Evolutionary conservation across 1,140 invertebrate genomes (phyloP).

Genomic region (Antheraea mylitta): DNA sequence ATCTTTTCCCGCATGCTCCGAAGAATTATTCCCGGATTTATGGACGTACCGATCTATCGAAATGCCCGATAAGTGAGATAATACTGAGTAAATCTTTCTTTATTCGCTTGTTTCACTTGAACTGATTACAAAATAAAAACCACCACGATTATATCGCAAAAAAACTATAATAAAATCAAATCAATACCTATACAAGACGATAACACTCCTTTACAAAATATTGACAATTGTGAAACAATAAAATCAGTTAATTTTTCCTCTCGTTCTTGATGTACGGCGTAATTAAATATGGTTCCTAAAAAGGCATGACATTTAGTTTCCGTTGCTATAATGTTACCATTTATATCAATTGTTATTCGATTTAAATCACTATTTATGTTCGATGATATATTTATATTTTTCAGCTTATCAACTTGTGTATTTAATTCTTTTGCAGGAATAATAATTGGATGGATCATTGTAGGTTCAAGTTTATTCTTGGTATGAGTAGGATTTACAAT

Average conservation of each 20-base stretch:
- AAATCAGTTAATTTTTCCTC: conserved; percentile 52
- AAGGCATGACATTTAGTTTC: conserved; percentile 61
- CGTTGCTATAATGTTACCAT: conserved; percentile 63
- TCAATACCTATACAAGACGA: conserved; percentile 59
- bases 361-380: conserved; percentile 11
- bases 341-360: conserved; percentile 54
- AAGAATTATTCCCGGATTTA: too few species aligned
- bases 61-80: too few species aligned
- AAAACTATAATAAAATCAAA: conserved; percentile 50
- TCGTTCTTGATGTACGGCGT: conserved; percentile 40
- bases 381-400: neutral
- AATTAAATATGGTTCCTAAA: conserved; percentile 58
- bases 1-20: too few species aligned
- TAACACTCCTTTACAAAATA: conserved; percentile 65
- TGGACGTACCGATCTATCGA: too few species aligned
- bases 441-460: neutral
- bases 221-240: conserved; percentile 54
- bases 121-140: too few species aligned
- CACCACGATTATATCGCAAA: too few species aligned
- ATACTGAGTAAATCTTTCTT: too few species aligned
- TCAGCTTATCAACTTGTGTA: conserved; percentile 21
- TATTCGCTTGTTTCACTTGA: too few species aligned
- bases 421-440: conserved; percentile 11
- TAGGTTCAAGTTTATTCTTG: neutral
- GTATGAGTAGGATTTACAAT: neutral